Percentiles rank a stretch among this genome's conserved stretches.
phyloP scores from a whole-genome alignment of 2,113 vertebrate species.

The Chaetura pelagica region DNA sequence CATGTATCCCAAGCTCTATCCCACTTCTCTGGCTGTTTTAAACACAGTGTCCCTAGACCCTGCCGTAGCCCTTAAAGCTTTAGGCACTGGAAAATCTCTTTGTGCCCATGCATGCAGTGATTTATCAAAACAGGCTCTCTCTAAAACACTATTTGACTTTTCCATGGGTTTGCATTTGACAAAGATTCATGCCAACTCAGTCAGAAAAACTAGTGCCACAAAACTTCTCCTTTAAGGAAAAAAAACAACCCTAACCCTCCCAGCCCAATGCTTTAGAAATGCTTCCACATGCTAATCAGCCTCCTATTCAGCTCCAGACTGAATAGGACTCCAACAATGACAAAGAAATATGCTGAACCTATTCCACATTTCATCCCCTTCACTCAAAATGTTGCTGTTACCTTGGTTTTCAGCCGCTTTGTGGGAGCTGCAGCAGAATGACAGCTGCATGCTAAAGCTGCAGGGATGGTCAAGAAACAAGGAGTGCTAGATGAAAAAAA shows the following conservation, averaged over 20 bases:
- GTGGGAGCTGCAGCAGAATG: constrained; percentile 47
- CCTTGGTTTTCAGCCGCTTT: constrained; percentile 68
- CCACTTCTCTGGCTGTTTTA: not conserved
- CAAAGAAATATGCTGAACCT: constrained; percentile 75
- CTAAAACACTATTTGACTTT: constrained; percentile 32
- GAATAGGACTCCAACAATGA: constrained; percentile 79
- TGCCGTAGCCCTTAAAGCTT: not conserved
- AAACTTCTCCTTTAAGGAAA: constrained; percentile 74
- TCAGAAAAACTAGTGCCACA: constrained; percentile 66
- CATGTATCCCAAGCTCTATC: not conserved
- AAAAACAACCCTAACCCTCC: constrained; percentile 4
- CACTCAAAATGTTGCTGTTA: constrained; percentile 69
- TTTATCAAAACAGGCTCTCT: constrained; percentile 46
- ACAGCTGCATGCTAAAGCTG: constrained; percentile 45
- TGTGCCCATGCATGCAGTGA: not conserved
- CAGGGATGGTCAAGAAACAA: not conserved
- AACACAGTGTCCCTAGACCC: not conserved
- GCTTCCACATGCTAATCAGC: constrained; percentile 81
- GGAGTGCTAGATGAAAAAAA: not conserved
- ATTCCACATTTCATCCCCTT: constrained; percentile 68
- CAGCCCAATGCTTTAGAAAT: constrained; percentile 70
- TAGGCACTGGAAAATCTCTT: not conserved
- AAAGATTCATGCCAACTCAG: constrained; percentile 55
- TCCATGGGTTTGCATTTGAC: constrained; percentile 57
- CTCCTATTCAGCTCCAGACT: constrained; percentile 77